phyloP scores from a whole-genome alignment of 1,140 invertebrate species.

The Drosophila eugracilis region DNA sequence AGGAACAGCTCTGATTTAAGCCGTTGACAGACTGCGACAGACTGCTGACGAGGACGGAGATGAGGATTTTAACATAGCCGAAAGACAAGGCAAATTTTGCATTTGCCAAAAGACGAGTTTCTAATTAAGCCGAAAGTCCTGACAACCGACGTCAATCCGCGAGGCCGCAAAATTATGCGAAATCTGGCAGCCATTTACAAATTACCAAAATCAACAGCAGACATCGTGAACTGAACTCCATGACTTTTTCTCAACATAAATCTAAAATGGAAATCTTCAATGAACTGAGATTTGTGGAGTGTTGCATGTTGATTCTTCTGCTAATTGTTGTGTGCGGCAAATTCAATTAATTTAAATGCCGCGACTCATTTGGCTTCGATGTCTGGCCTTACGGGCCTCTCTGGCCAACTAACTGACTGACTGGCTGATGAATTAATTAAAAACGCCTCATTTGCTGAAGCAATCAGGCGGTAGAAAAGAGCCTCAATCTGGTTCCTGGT shows the following conservation, averaged over 20 bases:
- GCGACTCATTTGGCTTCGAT: slow-evolving; percentile 38
- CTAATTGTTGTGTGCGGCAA: slow-evolving; percentile 62
- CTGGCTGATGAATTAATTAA: slow-evolving; percentile 77
- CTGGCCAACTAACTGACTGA: too few relatives aligned
- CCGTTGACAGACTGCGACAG: slow-evolving; percentile 41
- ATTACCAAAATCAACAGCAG: slow-evolving; percentile 76
- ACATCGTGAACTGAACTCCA: too few relatives aligned
- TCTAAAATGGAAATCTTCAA: slow-evolving; percentile 72
- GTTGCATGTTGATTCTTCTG: slow-evolving; percentile 67
- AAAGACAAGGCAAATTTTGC: slow-evolving; percentile 6
- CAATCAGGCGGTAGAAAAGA: slow-evolving; percentile 56
- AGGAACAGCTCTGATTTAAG: slow-evolving; percentile 60
- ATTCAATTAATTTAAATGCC: slow-evolving; percentile 58
- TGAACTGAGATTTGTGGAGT: slow-evolving; percentile 31
- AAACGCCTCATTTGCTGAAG: slow-evolving; percentile 75
- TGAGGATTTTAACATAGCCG: not conserved
- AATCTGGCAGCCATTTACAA: slow-evolving; percentile 77
- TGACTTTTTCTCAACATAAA: slow-evolving; percentile 34
- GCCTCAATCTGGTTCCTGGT: slow-evolving; percentile 34
- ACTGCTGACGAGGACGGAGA: slow-evolving; percentile 13
- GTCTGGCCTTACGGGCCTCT: slow-evolving; percentile 10
- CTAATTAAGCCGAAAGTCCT: slow-evolving; percentile 73
- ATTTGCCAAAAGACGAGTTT: slow-evolving; percentile 56
- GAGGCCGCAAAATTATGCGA: slow-evolving; percentile 75
- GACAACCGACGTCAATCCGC: slow-evolving; percentile 67